A percentile compares a stretch with the other conserved stretches of the same genome.
Conservation (phyloP, 2,888 invertebrate genomes). For the Plagodis dolabraria region DNA sequence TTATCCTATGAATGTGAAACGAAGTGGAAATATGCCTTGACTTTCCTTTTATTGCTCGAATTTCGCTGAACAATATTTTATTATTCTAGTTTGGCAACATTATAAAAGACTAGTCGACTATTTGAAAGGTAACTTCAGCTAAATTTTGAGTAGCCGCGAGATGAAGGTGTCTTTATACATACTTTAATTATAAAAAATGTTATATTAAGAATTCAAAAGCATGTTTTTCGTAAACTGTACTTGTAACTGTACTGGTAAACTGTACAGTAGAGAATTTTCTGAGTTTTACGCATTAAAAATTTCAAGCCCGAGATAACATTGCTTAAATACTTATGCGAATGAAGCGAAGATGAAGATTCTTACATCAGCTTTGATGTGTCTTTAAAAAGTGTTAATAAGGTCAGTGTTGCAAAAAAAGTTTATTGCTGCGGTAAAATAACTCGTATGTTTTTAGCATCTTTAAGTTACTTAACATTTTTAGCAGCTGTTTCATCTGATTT, state of each 20-base stretch:
- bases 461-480: slow-evolving; percentile 27
- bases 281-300: not conserved
- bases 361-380: slow-evolving; percentile 34
- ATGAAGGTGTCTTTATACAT: too few relatives aligned
- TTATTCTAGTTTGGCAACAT: slow-evolving; percentile 2
- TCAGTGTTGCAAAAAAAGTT: slow-evolving; percentile 33
- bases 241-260: too few relatives aligned
- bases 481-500: slow-evolving; percentile 26
- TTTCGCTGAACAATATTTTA: slow-evolving; percentile 6
- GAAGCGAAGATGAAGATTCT: slow-evolving; percentile 18
- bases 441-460: slow-evolving; percentile 22
- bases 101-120: too few relatives aligned
- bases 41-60: slow-evolving; percentile 16
- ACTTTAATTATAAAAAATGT: too few relatives aligned
- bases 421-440: slow-evolving; percentile 30
- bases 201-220: too few relatives aligned
- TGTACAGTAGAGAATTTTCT: too few relatives aligned
- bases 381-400: slow-evolving; percentile 36
- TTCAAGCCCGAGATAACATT: slow-evolving; percentile 5
- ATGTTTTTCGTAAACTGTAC: too few relatives aligned
- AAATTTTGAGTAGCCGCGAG: too few relatives aligned
- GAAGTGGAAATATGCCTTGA: slow-evolving; percentile 17
- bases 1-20: slow-evolving; percentile 18
- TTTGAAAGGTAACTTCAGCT: too few relatives aligned
- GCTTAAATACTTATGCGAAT: slow-evolving; percentile 21